Base-by-base conservation (phyloP, 2,888 invertebrate species). In the Marasmarcha lunaedactyla region DNA sequence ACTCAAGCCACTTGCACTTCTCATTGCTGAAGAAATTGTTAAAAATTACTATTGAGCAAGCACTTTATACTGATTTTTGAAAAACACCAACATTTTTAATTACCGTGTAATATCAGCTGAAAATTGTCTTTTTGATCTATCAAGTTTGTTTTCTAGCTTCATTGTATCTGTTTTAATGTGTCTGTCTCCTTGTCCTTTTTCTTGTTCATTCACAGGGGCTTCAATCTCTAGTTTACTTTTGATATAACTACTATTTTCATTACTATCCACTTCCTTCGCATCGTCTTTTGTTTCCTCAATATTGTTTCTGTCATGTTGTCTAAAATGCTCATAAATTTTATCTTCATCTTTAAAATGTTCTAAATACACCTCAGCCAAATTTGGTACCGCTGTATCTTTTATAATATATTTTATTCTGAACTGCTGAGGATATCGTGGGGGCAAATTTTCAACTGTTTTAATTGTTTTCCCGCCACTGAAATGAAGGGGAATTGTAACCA, bases 381-480 rank as follows among this genome's bases (percentile, higher is more conserved):
- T 37, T 0, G 58, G 7, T 0, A 71, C 63, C 0, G 63, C 63
- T 1, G 54, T 47, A 0, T 57, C 66, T 58, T 60, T 70, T 20
- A 74, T 46, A 10, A 61, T 64, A 1, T 68, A 57, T 55, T 65
- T 68, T 1, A 86, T 43, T 10, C 85, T 60, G 47, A 86, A 86
- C 35, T 63, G 69, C 51, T 86, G 85, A 5, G 77, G 83, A 15
- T 74, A 71, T 42, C 78, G 66, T 1, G 86, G 83, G 1, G 78
- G 66, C 9, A 87, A 54, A 45, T 81, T 64, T 25, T 72, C 68
- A 15, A 86, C 72, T 26, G 54, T 59, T 48, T 67, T 73, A 2
- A 48, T 55, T 1, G 67, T 71, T 56, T 72, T 83, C 0, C 69
- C 69, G 0, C 87, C 86, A 46, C 86, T 85, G 61, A 11, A 63